Conservation (phyloP, 2,888 invertebrate species). For the Priocnemis perturbator region DNA sequence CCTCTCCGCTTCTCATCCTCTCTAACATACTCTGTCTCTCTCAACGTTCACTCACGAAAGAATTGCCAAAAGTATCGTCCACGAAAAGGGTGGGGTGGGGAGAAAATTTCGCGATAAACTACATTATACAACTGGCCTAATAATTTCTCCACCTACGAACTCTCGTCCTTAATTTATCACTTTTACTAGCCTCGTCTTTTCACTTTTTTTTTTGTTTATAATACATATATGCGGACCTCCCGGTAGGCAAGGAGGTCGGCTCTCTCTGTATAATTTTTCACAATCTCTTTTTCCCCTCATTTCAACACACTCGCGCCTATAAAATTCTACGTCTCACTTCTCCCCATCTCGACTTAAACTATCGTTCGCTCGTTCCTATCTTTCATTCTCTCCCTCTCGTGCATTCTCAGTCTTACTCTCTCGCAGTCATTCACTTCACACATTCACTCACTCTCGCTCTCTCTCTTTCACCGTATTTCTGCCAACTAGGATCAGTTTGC, state of each 20-base stretch:
- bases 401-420: constrained; percentile 33
- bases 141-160: constrained; percentile 63
- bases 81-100: constrained; percentile 51
- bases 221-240: constrained; percentile 74
- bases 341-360: constrained; percentile 46
- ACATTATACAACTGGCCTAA: constrained; percentile 61
- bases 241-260: constrained; percentile 75
- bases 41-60: constrained; percentile 50
- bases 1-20: constrained; percentile 39
- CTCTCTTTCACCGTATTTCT: constrained; percentile 31
- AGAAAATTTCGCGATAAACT: constrained; percentile 50
- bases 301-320: no score
- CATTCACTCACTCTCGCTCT: constrained; percentile 23
- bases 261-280: constrained; percentile 74
- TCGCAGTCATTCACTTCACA: constrained; percentile 26
- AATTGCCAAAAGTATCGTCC: constrained; percentile 59
- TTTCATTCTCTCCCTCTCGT: constrained; percentile 25
- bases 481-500: constrained; percentile 72
- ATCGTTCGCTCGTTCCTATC: constrained; percentile 47
- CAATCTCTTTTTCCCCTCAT: constrained; percentile 53
- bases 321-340: constrained; percentile 51
- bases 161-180: constrained; percentile 70
- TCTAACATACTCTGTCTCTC: constrained; percentile 32
- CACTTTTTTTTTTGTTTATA: constrained; percentile 54
- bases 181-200: constrained; percentile 68